These are phyloP conservation scores for Ictidomys tridecemlineatus DNA, from an alignment of 2,113 vertebrate species.

Conservation along the genomic window DNA sequence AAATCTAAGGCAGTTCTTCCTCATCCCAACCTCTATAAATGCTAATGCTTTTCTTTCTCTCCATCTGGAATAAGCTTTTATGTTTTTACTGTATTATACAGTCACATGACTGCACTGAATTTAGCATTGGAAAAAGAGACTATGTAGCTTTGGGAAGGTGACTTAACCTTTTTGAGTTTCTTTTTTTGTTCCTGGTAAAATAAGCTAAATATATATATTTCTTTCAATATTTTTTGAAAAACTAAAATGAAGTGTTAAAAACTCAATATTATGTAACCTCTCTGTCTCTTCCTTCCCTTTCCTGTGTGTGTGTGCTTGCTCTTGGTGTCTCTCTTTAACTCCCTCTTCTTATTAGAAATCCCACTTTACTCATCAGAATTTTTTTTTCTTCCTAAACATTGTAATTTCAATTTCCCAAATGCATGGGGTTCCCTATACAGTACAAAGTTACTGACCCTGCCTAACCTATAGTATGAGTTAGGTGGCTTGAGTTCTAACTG, in stretches of 20 bases:
- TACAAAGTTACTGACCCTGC: too few relatives aligned
- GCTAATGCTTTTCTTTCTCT: not conserved
- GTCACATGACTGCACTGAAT: not conserved
- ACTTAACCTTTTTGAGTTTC: not conserved
- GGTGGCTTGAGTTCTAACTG: not conserved
- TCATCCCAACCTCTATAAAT: not conserved
- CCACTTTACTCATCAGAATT: not conserved
- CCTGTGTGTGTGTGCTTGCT: too few relatives aligned
- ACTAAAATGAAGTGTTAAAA: not conserved
- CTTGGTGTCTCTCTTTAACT: not conserved
- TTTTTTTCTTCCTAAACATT: not conserved
- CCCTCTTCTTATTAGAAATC: not conserved
- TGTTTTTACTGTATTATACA: not conserved
- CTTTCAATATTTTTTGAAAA: not conserved
- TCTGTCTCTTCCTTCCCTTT: not conserved
- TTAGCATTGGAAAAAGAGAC: not conserved
- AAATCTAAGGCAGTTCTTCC: not conserved
- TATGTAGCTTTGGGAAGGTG: not conserved
- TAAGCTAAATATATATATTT: not conserved
- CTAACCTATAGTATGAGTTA: not conserved
- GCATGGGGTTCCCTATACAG: not conserved
- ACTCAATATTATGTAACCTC: not conserved
- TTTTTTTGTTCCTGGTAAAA: not conserved
- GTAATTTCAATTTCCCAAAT: conserved; percentile 4
- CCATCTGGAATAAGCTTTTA: not conserved